phyloP scores from a whole-genome alignment of 2,888 invertebrate genomes.

The Plagiodera versicolora region DNA sequence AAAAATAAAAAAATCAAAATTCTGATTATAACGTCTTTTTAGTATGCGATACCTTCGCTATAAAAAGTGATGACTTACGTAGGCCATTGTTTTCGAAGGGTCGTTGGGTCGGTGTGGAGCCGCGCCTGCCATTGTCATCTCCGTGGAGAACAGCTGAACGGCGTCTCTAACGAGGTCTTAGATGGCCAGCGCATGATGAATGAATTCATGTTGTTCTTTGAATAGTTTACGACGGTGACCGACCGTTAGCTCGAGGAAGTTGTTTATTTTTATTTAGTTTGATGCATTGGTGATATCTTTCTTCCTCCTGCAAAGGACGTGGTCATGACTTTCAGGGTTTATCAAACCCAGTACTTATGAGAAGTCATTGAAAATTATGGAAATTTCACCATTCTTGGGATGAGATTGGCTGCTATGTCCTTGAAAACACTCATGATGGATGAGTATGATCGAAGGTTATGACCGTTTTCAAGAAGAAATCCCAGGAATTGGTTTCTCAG shows the following conservation, averaged over 20 bases:
- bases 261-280: neutral
- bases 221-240: neutral
- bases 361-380: too few species aligned
- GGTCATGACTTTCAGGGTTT: neutral
- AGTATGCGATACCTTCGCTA: conserved; percentile 7
- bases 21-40: neutral
- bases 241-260: neutral
- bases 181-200: conserved; percentile 24
- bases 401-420: too few species aligned
- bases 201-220: conserved; percentile 12
- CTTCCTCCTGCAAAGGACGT: neutral
- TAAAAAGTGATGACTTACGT: conserved; percentile 28
- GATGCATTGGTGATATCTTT: neutral
- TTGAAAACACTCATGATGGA: too few species aligned
- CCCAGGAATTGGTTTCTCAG: too few species aligned
- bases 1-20: neutral
- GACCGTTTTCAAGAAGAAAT: too few species aligned
- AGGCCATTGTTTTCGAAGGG: conserved; percentile 25
- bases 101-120: conserved; percentile 23
- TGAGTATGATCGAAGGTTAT: too few species aligned
- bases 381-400: too few species aligned
- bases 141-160: conserved; percentile 20
- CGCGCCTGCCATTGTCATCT: conserved; percentile 32
- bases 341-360: too few species aligned
- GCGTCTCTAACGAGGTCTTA: conserved; percentile 25